A percentile compares a stretch with the other conserved stretches of the same genome.
Conservation (phyloP, 2,113 vertebrate species). For the Ahaetulla prasina region DNA sequence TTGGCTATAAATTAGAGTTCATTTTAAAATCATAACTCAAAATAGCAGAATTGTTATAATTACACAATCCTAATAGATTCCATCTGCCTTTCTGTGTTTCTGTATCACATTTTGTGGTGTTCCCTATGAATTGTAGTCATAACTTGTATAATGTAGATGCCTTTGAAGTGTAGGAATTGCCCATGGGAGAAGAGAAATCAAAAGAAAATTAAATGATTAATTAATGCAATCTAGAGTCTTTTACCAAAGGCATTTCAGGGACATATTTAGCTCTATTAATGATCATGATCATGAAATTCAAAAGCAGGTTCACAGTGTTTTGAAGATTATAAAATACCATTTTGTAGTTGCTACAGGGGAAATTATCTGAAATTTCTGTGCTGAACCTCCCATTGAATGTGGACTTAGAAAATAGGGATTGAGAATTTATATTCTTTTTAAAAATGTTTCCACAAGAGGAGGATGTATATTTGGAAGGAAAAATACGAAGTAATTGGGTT, state of each 20-base stretch:
- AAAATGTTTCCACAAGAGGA: neutral
- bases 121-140: constrained; percentile 41
- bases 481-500: neutral
- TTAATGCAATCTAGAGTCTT: constrained; percentile 65
- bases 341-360: constrained; percentile 52
- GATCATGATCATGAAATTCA: constrained; percentile 55
- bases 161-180: constrained; percentile 61
- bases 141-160: constrained; percentile 36
- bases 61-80: constrained; percentile 39
- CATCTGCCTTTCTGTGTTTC: constrained; percentile 22
- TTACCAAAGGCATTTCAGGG: constrained; percentile 62
- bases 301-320: constrained; percentile 43
- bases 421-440: constrained; percentile 15
- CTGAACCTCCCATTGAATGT: constrained; percentile 43
- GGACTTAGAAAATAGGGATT: neutral
- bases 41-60: constrained; percentile 28
- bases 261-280: constrained; percentile 59
- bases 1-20: neutral
- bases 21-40: constrained; percentile 30
- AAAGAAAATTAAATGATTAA: constrained; percentile 69
- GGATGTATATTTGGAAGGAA: neutral
- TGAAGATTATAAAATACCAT: constrained; percentile 52
- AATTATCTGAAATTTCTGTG: constrained; percentile 42
- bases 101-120: constrained; percentile 10
- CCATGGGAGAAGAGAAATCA: constrained; percentile 61